Evolutionary conservation across 2,888 invertebrate species (phyloP), one percentile per base, ranked within the genome.

Genomic region (Synergus japonicus): DNA sequence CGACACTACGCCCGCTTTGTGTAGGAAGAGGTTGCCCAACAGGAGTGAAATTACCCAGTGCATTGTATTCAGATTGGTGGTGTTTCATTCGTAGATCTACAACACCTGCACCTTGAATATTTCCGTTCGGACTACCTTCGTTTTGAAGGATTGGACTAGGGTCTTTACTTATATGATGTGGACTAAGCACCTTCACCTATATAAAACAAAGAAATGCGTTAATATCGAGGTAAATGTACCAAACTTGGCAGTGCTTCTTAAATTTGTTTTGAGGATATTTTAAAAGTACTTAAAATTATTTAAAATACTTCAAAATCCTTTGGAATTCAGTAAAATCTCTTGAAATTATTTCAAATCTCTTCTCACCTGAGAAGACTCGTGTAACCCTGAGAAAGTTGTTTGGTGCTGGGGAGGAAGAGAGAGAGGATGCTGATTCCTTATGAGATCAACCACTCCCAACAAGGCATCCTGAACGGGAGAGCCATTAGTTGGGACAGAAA

Each of bases 21-120:
- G 94, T 93, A 0, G 94, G 94, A 43, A 94, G 91, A 13, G 93
- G 92, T 83, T 93, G 87, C 76, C 81, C 60, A 81, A 76, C 10
- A 76, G 81, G 60, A n/a, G 67, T 58, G 37, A 41, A 69, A 58
- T 84, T 4, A 87, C 89, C 4, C 89, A 83, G 8, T 89, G 85
- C 4, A 88, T 83, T 1, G 41, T 95, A 95, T 29, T 95, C 94
- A 78, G 95, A 93, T 81, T 90, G 88, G 85, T 86, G 93, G 82
- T 95, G 93, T 88, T 96, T 96, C 93, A 95, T 95, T 37, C 95
- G 92, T 66, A 96, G 93, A 92, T 96, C 96, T 80, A 96, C 95
- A n/a, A 94, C 95, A 83, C 90, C 91, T 4, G 90, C 88, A 18
- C 88, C 90, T 49, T 88, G 89, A 54, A 89, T 86, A n/a, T 81